Conservation (phyloP, 2,888 invertebrate genomes). For the Ectemnius cavifrons region DNA sequence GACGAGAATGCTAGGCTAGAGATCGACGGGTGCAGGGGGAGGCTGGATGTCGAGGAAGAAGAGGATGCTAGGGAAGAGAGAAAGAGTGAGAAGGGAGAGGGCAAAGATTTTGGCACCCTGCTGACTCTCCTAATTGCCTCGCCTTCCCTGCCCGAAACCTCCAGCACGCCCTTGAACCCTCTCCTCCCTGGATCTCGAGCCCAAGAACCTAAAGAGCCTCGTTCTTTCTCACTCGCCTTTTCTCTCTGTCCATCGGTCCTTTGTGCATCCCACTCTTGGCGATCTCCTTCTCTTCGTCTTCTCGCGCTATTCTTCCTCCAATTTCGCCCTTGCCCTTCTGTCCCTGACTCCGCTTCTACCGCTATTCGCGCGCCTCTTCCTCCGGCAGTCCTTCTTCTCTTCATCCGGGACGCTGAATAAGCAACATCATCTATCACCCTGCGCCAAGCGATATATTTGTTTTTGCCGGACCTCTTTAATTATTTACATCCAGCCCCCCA, state of each 20-base stretch:
- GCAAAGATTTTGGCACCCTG: slow-evolving; percentile 75
- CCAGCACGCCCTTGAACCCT: slow-evolving; percentile 75
- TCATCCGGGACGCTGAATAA: slow-evolving; percentile 69
- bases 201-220: slow-evolving; percentile 61
- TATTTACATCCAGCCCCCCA: slow-evolving; percentile 71
- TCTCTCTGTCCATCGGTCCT: slow-evolving; percentile 44
- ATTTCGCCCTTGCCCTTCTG: slow-evolving; percentile 32
- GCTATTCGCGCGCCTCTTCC: slow-evolving; percentile 31
- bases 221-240: slow-evolving; percentile 29
- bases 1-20: neutral
- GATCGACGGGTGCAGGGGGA: neutral
- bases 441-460: slow-evolving; percentile 77
- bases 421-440: slow-evolving; percentile 77
- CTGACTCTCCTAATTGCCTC: slow-evolving; percentile 76
- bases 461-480: slow-evolving; percentile 75
- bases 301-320: slow-evolving; percentile 34
- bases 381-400: slow-evolving; percentile 47
- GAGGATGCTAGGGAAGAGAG: slow-evolving; percentile 35
- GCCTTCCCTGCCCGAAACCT: slow-evolving; percentile 67
- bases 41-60: slow-evolving; percentile 29
- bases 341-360: slow-evolving; percentile 42
- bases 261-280: slow-evolving; percentile 40
- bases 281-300: slow-evolving; percentile 45
- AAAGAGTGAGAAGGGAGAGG: slow-evolving; percentile 59
- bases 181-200: slow-evolving; percentile 53